Conservation (phyloP, 1,140 invertebrate genomes). For the Drosophila bocqueti region DNA sequence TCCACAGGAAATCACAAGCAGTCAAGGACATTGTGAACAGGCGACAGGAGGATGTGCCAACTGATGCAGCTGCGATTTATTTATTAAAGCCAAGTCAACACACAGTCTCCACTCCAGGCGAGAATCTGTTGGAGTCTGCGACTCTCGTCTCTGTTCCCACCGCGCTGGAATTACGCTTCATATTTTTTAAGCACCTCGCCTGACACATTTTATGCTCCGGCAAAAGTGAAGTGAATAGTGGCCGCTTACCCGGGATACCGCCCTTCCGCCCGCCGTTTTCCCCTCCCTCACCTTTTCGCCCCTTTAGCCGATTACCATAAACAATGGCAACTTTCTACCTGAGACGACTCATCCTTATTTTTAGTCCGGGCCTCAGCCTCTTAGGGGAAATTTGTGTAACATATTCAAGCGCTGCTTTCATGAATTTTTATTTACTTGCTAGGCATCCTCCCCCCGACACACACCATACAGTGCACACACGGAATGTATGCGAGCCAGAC, state of each 20-base stretch:
- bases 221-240: conserved; percentile 71
- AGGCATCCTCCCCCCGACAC: conserved; percentile 35
- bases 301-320: conserved; percentile 51
- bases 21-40: conserved; percentile 63
- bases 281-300: background rate
- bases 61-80: conserved; percentile 76
- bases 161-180: conserved; percentile 42
- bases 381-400: conserved; percentile 50
- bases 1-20: conserved; percentile 74
- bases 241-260: conserved; percentile 16
- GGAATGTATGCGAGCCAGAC: conserved; percentile 40
- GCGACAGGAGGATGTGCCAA: conserved; percentile 53
- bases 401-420: conserved; percentile 57
- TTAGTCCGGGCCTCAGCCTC: conserved; percentile 29
- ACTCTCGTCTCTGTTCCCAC: conserved; percentile 7
- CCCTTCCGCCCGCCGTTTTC: background rate
- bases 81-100: conserved; percentile 65
- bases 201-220: conserved; percentile 69
- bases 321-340: conserved; percentile 63
- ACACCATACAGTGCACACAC: conserved; percentile 16
- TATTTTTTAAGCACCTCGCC: conserved; percentile 70
- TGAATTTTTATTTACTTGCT: conserved; percentile 65
- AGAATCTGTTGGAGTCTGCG: conserved; percentile 17
- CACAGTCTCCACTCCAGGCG: conserved; percentile 38
- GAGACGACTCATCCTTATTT: conserved; percentile 37